A percentile compares a stretch with the other conserved stretches of the same genome.
Conservation (phyloP, 1,140 invertebrate species). For the Cotesia chilonis region DNA sequence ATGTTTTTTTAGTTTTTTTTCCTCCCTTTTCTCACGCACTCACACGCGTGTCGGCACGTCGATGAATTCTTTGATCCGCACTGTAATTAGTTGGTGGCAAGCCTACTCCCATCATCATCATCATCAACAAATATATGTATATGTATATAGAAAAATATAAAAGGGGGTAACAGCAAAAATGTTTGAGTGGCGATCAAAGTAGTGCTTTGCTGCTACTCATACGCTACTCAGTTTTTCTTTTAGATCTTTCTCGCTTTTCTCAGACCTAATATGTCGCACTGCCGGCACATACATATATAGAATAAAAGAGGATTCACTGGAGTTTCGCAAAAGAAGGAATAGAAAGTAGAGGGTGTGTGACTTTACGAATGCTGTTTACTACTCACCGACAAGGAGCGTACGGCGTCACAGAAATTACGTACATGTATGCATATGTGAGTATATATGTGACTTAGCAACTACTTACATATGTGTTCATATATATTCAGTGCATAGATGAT, state of each 20-base stretch:
- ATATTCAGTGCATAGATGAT: slow-evolving; percentile 31
- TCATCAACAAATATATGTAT: background rate
- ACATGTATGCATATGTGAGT: background rate
- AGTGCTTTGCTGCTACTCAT: slow-evolving; percentile 50
- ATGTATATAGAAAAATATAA: too few relatives aligned
- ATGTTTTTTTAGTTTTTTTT: slow-evolving; percentile 7
- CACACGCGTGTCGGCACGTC: slow-evolving; percentile 46
- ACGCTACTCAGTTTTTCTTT: slow-evolving; percentile 35
- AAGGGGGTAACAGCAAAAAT: slow-evolving; percentile 55
- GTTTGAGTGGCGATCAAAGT: slow-evolving; percentile 65
- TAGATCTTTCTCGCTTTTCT: slow-evolving; percentile 9
- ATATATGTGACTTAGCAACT: background rate
- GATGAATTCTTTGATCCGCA: slow-evolving; percentile 64
- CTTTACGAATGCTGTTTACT: slow-evolving; percentile 29
- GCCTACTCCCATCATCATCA: slow-evolving; percentile 21
- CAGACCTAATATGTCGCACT: background rate
- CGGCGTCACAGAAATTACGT: background rate
- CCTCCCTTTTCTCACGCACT: slow-evolving; percentile 43
- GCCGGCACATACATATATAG: background rate
- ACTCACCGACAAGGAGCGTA: slow-evolving; percentile 9
- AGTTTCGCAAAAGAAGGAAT: slow-evolving; percentile 14
- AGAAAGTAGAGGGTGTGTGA: slow-evolving; percentile 30
- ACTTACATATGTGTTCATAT: background rate
- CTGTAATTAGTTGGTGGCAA: slow-evolving; percentile 63
- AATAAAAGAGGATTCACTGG: slow-evolving; percentile 29